Evolutionary conservation across 2,113 vertebrate species (phyloP).

Genomic region (Caracal caracal): DNA sequence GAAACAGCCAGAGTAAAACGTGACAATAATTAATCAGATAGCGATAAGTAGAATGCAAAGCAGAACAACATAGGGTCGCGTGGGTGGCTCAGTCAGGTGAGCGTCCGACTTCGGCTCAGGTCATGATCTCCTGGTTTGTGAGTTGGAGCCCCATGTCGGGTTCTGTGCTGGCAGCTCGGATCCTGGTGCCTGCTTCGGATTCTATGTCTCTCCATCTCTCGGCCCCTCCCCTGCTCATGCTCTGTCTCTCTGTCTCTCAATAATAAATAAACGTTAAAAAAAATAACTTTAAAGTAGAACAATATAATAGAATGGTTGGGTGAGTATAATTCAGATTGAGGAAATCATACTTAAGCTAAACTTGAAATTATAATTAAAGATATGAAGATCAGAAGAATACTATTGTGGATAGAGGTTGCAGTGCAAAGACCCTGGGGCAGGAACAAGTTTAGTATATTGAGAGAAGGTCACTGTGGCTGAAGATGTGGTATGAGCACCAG

Average conservation of each 20-base stretch:
- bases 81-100: too few relatives aligned
- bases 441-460: not conserved
- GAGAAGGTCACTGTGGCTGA: not conserved
- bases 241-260: too few relatives aligned
- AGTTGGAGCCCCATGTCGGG: too few relatives aligned
- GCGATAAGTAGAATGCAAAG: not conserved
- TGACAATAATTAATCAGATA: not conserved
- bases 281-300: not conserved
- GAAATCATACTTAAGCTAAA: not conserved
- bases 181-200: too few relatives aligned
- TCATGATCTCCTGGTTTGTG: too few relatives aligned
- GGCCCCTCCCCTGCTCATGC: too few relatives aligned
- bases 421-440: not conserved
- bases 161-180: too few relatives aligned
- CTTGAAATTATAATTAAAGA: not conserved
- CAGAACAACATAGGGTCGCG: too few relatives aligned
- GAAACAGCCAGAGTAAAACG: not conserved
- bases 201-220: too few relatives aligned
- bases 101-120: too few relatives aligned
- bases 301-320: not conserved
- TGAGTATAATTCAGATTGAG: not conserved
- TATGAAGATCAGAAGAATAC: not conserved
- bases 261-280: too few relatives aligned
- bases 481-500: not conserved
- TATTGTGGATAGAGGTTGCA: not conserved